These are phyloP conservation scores for Corvus cornix DNA, from an alignment of 2,113 vertebrate species.

Conservation along the genomic window DNA sequence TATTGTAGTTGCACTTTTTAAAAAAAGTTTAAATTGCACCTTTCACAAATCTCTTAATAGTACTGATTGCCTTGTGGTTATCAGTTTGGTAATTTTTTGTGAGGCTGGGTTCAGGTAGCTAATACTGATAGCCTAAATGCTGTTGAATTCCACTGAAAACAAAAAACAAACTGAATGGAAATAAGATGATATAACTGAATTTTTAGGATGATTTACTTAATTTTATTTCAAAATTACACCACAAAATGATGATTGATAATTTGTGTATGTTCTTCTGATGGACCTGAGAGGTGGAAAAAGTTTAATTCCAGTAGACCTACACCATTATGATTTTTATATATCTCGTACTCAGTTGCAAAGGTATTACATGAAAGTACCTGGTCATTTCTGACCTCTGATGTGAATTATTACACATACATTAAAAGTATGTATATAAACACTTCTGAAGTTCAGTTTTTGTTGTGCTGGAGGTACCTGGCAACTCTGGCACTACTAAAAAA, in stretches of 20 bases:
- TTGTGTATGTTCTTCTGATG: neutral
- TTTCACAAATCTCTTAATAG: neutral
- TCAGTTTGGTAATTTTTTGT: neutral
- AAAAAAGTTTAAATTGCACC: neutral
- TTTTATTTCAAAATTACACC: neutral
- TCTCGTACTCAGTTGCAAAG: neutral
- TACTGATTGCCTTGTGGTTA: neutral
- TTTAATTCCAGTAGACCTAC: neutral
- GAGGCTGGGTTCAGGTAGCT: neutral
- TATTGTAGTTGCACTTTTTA: neutral
- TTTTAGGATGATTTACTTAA: neutral
- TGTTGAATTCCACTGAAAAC: neutral
- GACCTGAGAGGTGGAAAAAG: neutral
- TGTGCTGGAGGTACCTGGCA: neutral
- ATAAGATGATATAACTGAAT: neutral
- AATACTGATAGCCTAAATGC: neutral
- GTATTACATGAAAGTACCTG: neutral
- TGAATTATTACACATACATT: neutral
- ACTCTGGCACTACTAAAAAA: neutral
- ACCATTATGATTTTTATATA: neutral
- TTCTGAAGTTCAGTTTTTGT: neutral
- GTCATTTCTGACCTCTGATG: neutral
- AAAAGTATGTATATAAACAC: neutral
- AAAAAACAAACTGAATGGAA: neutral
- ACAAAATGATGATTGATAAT: neutral